These are phyloP conservation scores for Abrostola tripartita DNA, from an alignment of 2,888 invertebrate genomes.

Conservation along the genomic window DNA sequence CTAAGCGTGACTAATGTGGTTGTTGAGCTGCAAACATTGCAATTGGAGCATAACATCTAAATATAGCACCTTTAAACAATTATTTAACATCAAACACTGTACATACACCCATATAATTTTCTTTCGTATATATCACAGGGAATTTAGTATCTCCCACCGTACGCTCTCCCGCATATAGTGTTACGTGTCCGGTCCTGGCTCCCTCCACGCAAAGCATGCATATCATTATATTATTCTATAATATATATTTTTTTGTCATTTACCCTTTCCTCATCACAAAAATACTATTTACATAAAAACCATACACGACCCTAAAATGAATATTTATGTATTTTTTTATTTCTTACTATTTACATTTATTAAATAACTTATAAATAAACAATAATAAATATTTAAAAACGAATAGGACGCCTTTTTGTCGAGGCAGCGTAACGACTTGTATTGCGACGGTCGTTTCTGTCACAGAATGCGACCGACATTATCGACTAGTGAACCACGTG, in stretches of 20 bases:
- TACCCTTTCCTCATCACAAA: conserved; percentile 81
- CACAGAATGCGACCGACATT: conserved; percentile 41
- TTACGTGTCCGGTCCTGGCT: conserved; percentile 50
- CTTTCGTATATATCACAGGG: conserved; percentile 56
- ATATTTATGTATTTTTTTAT: conserved; percentile 77
- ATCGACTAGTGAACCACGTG: conserved; percentile 46
- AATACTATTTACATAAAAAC: conserved; percentile 84
- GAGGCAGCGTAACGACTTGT: conserved; percentile 52
- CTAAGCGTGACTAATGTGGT: conserved; percentile 23
- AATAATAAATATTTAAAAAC: conserved; percentile 85
- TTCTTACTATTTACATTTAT: conserved; percentile 82
- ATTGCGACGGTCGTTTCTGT: conserved; percentile 54
- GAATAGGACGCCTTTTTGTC: conserved; percentile 69
- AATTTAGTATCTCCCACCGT: conserved; percentile 43
- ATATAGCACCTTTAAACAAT: conserved; percentile 54
- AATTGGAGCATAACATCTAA: conserved; percentile 53
- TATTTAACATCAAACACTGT: conserved; percentile 45
- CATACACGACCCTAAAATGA: conserved; percentile 78
- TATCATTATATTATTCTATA: conserved; percentile 57
- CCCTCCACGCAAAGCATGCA: conserved; percentile 54
- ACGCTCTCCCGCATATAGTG: conserved; percentile 49
- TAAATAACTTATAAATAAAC: conserved; percentile 86
- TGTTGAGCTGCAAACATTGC: conserved; percentile 57
- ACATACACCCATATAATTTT: conserved; percentile 53
- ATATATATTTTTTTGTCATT: conserved; percentile 81